Percentiles rank a stretch among this genome's conserved stretches.
Evolutionary conservation across 2,888 invertebrate genomes (phyloP).

Genomic region (Octodonta nipae): DNA sequence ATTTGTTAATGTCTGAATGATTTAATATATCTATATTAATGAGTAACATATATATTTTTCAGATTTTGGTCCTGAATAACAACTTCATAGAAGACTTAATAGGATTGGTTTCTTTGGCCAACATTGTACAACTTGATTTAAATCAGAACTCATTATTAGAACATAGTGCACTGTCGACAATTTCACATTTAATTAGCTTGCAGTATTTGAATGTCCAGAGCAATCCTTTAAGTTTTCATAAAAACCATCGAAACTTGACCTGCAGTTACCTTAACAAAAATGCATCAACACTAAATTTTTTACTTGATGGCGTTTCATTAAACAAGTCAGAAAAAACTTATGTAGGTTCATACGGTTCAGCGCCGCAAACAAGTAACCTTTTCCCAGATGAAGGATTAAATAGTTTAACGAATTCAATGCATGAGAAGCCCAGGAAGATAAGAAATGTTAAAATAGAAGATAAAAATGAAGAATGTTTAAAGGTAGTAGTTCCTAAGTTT

Average conservation of each 20-base stretch:
- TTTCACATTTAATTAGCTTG: slow-evolving; percentile 42
- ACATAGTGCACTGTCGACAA: slow-evolving; percentile 42
- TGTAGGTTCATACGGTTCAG: slow-evolving; percentile 35
- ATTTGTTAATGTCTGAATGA: too few relatives aligned
- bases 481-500: slow-evolving; percentile 23
- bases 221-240: slow-evolving; percentile 50
- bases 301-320: slow-evolving; percentile 41
- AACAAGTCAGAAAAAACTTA: slow-evolving; percentile 41
- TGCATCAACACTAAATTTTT: slow-evolving; percentile 39
- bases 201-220: slow-evolving; percentile 43
- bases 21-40: too few relatives aligned
- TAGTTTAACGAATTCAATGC: slow-evolving; percentile 12
- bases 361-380: slow-evolving; percentile 19
- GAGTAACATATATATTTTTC: too few relatives aligned
- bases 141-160: slow-evolving; percentile 50
- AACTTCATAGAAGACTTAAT: slow-evolving; percentile 50
- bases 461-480: slow-evolving; percentile 28
- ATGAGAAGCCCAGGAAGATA: slow-evolving; percentile 28
- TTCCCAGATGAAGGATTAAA: slow-evolving; percentile 9
- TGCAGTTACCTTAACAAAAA: slow-evolving; percentile 44
- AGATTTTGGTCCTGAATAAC: slow-evolving; percentile 46
- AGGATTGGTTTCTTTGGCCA: slow-evolving; percentile 41
- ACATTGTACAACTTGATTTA: slow-evolving; percentile 46
- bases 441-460: slow-evolving; percentile 35
- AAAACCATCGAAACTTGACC: slow-evolving; percentile 42